Conservation (phyloP, 1,140 invertebrate genomes). For the Polypedilum pembai region DNA sequence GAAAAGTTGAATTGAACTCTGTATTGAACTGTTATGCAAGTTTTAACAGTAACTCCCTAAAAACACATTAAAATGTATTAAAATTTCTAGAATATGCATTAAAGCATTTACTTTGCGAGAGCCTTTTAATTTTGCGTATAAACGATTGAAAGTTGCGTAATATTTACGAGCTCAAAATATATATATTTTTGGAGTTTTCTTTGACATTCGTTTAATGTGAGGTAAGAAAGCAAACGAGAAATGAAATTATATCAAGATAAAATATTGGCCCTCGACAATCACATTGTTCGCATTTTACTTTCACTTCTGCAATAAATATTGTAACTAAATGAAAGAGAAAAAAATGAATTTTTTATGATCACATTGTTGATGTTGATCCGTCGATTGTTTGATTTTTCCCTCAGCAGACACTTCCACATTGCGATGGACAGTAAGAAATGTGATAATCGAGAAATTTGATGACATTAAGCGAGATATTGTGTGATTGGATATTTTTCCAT, state of each 20-base stretch:
- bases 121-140: too few species aligned
- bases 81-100: too few species aligned
- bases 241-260: slow-evolving; percentile 19
- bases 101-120: too few species aligned
- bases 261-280: not conserved
- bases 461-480: not conserved
- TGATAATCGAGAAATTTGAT: not conserved
- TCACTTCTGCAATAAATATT: not conserved
- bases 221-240: not conserved
- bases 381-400: slow-evolving; percentile 5
- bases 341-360: slow-evolving; percentile 4
- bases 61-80: not conserved
- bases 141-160: not conserved
- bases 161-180: not conserved
- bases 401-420: not conserved
- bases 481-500: not conserved
- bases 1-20: not conserved
- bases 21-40: too few species aligned
- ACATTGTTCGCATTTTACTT: not conserved
- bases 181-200: not conserved
- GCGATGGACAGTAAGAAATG: not conserved
- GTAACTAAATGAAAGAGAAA: not conserved
- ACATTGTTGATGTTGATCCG: slow-evolving; percentile 9
- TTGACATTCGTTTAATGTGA: slow-evolving; percentile 3
- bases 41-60: not conserved